Evolutionary conservation across 2,888 invertebrate genomes (phyloP).

Genomic region (Aphrophora alni): DNA sequence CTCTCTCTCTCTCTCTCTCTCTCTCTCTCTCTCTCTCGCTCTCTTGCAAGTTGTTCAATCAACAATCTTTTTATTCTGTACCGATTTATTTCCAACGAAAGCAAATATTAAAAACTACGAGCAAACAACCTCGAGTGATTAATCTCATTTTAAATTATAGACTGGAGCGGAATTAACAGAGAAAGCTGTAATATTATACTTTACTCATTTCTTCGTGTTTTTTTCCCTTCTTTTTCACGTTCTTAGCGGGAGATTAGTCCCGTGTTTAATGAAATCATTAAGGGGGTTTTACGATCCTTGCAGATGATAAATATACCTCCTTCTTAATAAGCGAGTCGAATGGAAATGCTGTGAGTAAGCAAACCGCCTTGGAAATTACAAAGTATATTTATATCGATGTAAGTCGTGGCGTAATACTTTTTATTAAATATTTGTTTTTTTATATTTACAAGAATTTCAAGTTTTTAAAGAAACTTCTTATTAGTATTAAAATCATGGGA

Average conservation of each 20-base stretch:
- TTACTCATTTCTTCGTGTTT: background rate
- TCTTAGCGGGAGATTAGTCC: background rate
- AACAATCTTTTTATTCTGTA: background rate
- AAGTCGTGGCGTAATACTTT: too few species aligned
- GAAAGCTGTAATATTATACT: constrained; percentile 2
- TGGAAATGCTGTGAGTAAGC: background rate
- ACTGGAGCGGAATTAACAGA: background rate
- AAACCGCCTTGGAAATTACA: background rate
- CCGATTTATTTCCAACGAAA: background rate
- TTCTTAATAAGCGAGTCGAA: background rate
- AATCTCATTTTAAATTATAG: background rate
- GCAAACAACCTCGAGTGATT: background rate
- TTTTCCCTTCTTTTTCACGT: background rate
- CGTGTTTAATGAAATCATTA: background rate
- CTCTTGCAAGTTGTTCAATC: background rate
- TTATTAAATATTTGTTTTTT: too few species aligned
- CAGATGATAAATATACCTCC: background rate
- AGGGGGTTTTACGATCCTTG: background rate
- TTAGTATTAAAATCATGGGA: too few species aligned
- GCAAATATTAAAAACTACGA: background rate
- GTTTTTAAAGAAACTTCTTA: too few species aligned
- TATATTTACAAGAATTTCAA: too few species aligned
- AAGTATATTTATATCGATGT: too few species aligned
- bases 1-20: background rate
- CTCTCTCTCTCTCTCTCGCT: background rate